Conservation (phyloP, 2,113 vertebrate genomes). For the Accipiter cooperii region DNA sequence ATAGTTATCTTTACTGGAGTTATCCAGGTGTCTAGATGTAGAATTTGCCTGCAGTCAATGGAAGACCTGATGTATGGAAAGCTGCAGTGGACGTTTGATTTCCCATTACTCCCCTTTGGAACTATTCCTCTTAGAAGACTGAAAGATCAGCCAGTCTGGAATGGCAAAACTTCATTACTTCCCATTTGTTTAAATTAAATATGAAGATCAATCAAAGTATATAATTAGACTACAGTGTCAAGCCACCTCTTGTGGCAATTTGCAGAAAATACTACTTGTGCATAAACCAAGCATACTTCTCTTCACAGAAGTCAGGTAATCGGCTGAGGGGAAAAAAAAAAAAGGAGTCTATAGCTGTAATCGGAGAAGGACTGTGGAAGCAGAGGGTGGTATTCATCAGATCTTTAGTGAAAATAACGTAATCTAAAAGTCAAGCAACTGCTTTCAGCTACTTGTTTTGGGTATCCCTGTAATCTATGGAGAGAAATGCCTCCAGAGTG, state of each 20-base stretch:
- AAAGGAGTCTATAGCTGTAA: not conserved
- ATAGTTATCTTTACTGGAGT: not conserved
- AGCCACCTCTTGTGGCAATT: not conserved
- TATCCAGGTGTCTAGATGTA: not conserved
- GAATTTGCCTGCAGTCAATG: not conserved
- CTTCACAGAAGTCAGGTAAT: not conserved
- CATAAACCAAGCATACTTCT: not conserved
- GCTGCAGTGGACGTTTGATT: not conserved
- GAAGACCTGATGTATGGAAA: not conserved
- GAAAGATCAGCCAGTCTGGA: not conserved
- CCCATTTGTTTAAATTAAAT: not conserved
- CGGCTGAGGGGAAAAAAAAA: not conserved
- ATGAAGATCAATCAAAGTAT: not conserved
- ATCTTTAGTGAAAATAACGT: not conserved
- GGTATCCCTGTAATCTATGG: not conserved
- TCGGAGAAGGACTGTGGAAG: not conserved
- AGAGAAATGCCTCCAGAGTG: not conserved
- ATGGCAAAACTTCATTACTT: not conserved
- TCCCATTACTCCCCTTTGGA: not conserved
- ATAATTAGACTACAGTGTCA: not conserved
- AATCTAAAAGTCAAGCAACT: not conserved
- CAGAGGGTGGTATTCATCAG: not conserved
- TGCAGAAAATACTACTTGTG: not conserved
- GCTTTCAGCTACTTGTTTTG: not conserved
- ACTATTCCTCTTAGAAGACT: not conserved